phyloP scores from a whole-genome alignment of 2,113 vertebrate genomes.

The Xerus inauris region DNA sequence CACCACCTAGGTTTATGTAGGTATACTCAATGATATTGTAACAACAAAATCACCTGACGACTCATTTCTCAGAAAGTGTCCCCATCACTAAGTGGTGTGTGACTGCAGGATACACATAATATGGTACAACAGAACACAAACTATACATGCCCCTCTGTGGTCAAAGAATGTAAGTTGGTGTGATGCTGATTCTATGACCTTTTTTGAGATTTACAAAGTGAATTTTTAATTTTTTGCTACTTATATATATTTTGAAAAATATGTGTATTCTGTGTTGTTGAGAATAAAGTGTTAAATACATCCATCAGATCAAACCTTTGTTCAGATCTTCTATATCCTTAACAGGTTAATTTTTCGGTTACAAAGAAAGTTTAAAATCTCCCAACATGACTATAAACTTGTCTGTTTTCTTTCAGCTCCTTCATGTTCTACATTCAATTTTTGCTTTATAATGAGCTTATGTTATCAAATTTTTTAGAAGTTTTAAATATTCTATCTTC shows the following conservation, averaged over 20 bases:
- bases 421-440: neutral
- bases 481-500: neutral
- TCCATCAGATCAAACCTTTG: neutral
- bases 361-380: neutral
- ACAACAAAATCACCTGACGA: neutral
- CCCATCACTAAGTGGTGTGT: neutral
- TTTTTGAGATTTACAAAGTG: neutral
- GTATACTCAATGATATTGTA: neutral
- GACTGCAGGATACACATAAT: neutral
- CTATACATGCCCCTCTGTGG: neutral
- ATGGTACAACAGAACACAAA: neutral
- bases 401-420: neutral
- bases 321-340: neutral
- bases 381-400: neutral
- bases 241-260: constrained; percentile 22
- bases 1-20: too few relatives aligned
- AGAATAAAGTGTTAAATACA: neutral
- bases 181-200: neutral
- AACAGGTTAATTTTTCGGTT: neutral
- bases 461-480: neutral
- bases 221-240: neutral
- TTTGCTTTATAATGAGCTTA: constrained; percentile 5
- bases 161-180: neutral
- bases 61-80: neutral
- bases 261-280: neutral